Conservation (phyloP, 2,797 vertebrate genomes). For the Falco peregrinus region DNA sequence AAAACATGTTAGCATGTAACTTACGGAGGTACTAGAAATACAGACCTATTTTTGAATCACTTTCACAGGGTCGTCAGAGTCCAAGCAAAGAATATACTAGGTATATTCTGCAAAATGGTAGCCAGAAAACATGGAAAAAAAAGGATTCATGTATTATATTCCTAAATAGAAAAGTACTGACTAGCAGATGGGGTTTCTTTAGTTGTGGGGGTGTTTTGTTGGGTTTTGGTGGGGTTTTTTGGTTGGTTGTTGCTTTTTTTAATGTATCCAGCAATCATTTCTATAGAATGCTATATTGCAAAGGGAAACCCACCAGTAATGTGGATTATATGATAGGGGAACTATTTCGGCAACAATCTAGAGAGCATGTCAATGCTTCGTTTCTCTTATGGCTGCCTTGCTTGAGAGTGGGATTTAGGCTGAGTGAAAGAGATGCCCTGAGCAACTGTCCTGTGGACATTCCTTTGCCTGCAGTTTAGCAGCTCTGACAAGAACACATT, state of each 20-base stretch:
- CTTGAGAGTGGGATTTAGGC: neutral
- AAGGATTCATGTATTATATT: neutral
- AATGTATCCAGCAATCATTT: neutral
- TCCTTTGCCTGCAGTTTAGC: neutral
- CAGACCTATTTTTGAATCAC: neutral
- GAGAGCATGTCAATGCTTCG: neutral
- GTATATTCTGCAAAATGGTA: neutral
- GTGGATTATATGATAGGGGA: neutral
- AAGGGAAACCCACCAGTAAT: neutral
- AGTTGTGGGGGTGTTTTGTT: neutral
- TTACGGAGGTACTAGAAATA: neutral
- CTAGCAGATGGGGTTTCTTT: neutral
- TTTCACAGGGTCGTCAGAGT: neutral
- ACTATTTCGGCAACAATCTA: neutral
- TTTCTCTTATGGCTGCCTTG: neutral
- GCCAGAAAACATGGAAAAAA: neutral
- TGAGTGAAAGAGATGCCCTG: neutral
- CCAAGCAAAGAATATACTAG: neutral
- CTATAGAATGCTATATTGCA: neutral
- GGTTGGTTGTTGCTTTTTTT: neutral
- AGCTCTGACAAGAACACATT: neutral
- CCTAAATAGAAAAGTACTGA: neutral
- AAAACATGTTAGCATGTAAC: neutral
- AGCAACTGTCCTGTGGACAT: neutral
- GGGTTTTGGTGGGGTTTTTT: neutral